A percentile compares a stretch with the other conserved stretches of the same genome.
Conservation (phyloP, 2,888 invertebrate genomes). For the Drosophila formosana region DNA sequence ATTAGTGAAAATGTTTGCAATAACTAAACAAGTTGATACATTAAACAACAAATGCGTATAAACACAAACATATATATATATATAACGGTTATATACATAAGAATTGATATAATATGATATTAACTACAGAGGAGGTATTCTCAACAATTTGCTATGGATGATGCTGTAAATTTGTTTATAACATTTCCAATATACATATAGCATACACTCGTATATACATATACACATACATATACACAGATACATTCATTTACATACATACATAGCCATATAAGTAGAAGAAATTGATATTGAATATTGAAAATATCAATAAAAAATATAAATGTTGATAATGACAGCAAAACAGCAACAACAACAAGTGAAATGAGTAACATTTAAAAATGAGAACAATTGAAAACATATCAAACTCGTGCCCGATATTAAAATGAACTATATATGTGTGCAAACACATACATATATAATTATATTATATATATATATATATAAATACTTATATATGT, state of each 20-base stretch:
- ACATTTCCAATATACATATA: slow-evolving; percentile 52
- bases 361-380: slow-evolving; percentile 48
- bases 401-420: slow-evolving; percentile 85
- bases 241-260: slow-evolving; percentile 32
- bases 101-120: slow-evolving; percentile 16
- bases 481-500: slow-evolving; percentile 51
- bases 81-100: slow-evolving; percentile 30
- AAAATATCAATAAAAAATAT: slow-evolving; percentile 61
- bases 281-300: slow-evolving; percentile 75
- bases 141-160: slow-evolving; percentile 24
- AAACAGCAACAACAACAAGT: slow-evolving; percentile 34
- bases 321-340: slow-evolving; percentile 9
- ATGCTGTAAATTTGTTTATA: slow-evolving; percentile 71
- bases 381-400: slow-evolving; percentile 84
- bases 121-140: slow-evolving; percentile 18
- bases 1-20: slow-evolving; percentile 83
- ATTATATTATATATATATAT: slow-evolving; percentile 28
- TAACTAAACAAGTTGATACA: slow-evolving; percentile 57
- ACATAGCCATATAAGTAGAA: slow-evolving; percentile 67
- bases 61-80: slow-evolving; percentile 47
- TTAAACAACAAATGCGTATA: slow-evolving; percentile 37
- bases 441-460: slow-evolving; percentile 52
- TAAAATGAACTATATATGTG: slow-evolving; percentile 64
- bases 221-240: slow-evolving; percentile 37
- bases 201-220: slow-evolving; percentile 47